phyloP scores from a whole-genome alignment of 2,888 invertebrate species.

The Zelleria hepariella region DNA sequence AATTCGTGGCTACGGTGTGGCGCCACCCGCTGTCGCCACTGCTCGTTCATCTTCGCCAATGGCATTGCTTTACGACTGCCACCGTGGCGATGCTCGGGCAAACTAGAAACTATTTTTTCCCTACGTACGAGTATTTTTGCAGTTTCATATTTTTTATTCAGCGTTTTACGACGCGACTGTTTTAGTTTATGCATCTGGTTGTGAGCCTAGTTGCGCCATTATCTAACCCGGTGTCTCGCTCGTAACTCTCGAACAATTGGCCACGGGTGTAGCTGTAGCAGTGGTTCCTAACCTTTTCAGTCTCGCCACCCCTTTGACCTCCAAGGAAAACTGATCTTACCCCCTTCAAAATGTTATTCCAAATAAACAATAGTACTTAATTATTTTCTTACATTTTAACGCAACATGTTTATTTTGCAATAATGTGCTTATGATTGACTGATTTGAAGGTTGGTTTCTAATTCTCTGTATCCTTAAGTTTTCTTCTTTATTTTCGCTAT shows the following conservation, averaged over 20 bases:
- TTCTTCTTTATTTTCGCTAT: too few species aligned
- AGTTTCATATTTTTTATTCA: not conserved
- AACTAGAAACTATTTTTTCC: not conserved
- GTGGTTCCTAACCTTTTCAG: too few species aligned
- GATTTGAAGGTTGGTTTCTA: too few species aligned
- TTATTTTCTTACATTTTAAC: too few species aligned
- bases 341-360: too few species aligned
- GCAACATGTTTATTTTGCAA: too few species aligned
- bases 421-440: too few species aligned
- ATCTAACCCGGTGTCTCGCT: not conserved
- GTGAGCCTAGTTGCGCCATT: not conserved
- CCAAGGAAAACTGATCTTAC: too few species aligned
- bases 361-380: too few species aligned
- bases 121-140: not conserved
- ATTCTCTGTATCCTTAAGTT: too few species aligned
- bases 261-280: not conserved
- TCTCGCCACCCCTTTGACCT: too few species aligned
- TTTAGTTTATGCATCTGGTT: not conserved
- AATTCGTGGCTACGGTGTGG: not conserved
- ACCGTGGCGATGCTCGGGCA: not conserved
- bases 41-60: not conserved
- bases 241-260: constrained; percentile 7
- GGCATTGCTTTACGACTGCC: not conserved
- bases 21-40: not conserved
- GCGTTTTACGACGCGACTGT: not conserved